Evolutionary conservation across 2,113 vertebrate species (phyloP).

Genomic region (Strix aluco): DNA sequence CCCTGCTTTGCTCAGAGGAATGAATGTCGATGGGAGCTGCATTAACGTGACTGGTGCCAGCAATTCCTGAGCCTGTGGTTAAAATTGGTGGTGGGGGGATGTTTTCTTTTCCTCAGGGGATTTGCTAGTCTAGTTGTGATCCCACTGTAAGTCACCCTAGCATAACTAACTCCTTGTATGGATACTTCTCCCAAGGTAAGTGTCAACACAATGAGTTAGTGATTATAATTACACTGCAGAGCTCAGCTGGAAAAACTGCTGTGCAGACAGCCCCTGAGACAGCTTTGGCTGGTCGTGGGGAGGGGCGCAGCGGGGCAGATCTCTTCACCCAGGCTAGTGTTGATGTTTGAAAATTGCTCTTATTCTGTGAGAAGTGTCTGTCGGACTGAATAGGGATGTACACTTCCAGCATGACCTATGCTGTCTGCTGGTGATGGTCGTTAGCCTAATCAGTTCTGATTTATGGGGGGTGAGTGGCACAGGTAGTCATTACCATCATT

Average conservation of each 20-base stretch:
- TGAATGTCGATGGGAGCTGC: not conserved
- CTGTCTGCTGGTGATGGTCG: not conserved
- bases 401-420: not conserved
- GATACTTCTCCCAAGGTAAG: conserved; percentile 45
- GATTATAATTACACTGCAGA: not conserved
- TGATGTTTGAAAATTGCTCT: not conserved
- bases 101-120: not conserved
- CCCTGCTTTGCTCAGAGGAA: not conserved
- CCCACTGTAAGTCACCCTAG: not conserved
- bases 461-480: not conserved
- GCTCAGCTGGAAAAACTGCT: not conserved
- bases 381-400: not conserved
- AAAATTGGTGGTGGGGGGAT: not conserved
- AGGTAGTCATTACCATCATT: not conserved
- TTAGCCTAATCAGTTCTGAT: not conserved
- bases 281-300: not conserved
- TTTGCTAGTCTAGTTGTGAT: not conserved
- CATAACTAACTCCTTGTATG: conserved; percentile 52
- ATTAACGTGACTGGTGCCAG: not conserved
- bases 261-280: not conserved
- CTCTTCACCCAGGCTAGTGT: not conserved
- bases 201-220: conserved; percentile 10
- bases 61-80: not conserved
- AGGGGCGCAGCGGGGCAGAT: not conserved
- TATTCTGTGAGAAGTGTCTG: not conserved